Conservation (phyloP, 2,888 invertebrate genomes). For the Eledona agricola region DNA sequence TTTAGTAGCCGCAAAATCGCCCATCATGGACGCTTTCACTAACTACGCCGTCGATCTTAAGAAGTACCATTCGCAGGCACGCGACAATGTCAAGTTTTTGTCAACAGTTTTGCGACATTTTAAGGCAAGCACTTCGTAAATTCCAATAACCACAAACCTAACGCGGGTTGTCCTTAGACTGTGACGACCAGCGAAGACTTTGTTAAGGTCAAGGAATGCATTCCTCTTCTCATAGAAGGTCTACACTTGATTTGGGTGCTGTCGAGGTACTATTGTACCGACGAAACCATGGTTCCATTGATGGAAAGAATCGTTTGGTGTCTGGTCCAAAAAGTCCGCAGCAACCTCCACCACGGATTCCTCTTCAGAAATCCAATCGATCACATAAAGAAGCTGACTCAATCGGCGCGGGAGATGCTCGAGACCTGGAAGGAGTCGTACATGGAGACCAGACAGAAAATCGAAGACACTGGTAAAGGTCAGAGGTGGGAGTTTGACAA, state of each 20-base stretch:
- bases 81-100: constrained; percentile 81
- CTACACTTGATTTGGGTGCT: constrained; percentile 92
- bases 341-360: constrained; percentile 65
- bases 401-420: constrained; percentile 74
- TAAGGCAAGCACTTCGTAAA: constrained; percentile 61
- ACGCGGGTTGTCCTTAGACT: constrained; percentile 48
- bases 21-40: constrained; percentile 69
- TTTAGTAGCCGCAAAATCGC: constrained; percentile 67
- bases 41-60: constrained; percentile 70
- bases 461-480: constrained; percentile 86
- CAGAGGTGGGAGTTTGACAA: constrained; percentile 93
- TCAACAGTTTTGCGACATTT: constrained; percentile 79
- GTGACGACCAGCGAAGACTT: constrained; percentile 68
- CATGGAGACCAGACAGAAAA: constrained; percentile 79
- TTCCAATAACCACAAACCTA: background rate
- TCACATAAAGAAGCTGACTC: constrained; percentile 55
- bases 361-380: constrained; percentile 44
- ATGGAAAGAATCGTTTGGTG: constrained; percentile 86
- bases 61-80: constrained; percentile 74
- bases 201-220: constrained; percentile 73
- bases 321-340: constrained; percentile 78
- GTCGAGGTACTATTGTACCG: constrained; percentile 83
- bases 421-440: constrained; percentile 80
- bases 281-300: constrained; percentile 86
- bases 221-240: constrained; percentile 84